Evolutionary conservation across 2,113 vertebrate species (phyloP).

Genomic region (Chlamydotis undulata): DNA sequence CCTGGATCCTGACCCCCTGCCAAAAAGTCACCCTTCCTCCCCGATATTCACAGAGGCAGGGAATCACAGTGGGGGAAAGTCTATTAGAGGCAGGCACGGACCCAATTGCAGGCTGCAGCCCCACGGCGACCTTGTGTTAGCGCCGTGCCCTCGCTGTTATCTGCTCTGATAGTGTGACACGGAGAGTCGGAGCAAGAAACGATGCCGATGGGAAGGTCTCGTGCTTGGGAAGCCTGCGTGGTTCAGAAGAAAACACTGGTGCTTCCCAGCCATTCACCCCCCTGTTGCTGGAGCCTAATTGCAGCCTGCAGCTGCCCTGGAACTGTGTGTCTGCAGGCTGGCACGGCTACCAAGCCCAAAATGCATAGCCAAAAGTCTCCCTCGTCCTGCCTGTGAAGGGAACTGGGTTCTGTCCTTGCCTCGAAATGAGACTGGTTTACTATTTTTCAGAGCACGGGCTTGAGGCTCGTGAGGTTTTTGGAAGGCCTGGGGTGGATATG

Average conservation of each 20-base stretch:
- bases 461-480: background rate
- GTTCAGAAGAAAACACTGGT: background rate
- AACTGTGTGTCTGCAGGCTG: background rate
- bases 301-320: rapidly evolving
- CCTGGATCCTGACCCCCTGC: slow-evolving; percentile 18
- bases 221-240: rapidly evolving
- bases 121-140: background rate
- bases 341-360: background rate
- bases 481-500: background rate
- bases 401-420: rapidly evolving
- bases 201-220: rapidly evolving
- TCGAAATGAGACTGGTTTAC: rapidly evolving
- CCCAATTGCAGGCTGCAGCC: slow-evolving; percentile 25
- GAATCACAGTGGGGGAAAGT: background rate
- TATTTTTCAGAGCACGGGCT: background rate
- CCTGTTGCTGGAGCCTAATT: background rate
- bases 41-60: background rate
- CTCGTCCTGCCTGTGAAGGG: background rate
- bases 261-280: background rate
- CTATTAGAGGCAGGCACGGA: slow-evolving; percentile 16
- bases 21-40: background rate
- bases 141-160: background rate
- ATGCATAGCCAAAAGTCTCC: rapidly evolving
- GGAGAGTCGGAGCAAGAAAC: background rate
- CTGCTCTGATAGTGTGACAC: rapidly evolving